These are phyloP conservation scores for Chelonia mydas DNA, from an alignment of 2,797 vertebrate genomes.

Conservation along the genomic window DNA sequence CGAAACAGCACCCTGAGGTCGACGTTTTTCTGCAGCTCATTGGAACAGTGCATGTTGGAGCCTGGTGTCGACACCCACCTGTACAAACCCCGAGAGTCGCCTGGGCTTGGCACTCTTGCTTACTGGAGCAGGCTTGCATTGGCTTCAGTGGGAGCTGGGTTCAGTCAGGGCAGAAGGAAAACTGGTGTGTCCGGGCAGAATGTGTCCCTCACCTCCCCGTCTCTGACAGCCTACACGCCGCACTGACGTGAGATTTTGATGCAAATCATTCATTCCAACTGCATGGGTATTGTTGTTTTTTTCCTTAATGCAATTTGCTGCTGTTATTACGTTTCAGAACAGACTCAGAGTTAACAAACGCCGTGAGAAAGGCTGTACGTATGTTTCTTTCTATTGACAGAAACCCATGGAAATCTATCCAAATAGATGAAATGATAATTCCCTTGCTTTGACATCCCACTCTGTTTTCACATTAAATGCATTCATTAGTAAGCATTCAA, in stretches of 20 bases:
- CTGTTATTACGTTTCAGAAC: conserved; percentile 28
- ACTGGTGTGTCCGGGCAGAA: rapidly evolving
- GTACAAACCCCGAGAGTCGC: not conserved
- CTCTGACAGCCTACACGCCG: too few species aligned
- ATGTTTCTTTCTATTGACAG: not conserved
- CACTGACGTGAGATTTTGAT: not conserved
- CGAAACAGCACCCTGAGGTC: not conserved
- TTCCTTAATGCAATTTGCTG: not conserved
- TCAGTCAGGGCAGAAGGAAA: not conserved
- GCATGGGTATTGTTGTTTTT: not conserved
- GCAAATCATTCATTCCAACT: not conserved
- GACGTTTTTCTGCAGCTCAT: not conserved
- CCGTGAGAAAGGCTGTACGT: not conserved
- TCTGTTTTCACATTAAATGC: not conserved
- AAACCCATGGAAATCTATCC: conserved; percentile 20
- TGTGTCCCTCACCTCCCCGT: not conserved
- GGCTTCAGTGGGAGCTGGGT: not conserved
- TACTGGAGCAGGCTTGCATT: not conserved
- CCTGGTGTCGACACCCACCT: not conserved
- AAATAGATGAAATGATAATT: conserved; percentile 36
- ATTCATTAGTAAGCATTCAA: not conserved
- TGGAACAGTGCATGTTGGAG: too few species aligned
- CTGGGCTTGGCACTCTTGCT: not conserved
- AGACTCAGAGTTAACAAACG: conserved; percentile 23
- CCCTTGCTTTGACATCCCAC: not conserved